phyloP scores from a whole-genome alignment of 2,888 invertebrate species.

The Augochlorella aurata region DNA sequence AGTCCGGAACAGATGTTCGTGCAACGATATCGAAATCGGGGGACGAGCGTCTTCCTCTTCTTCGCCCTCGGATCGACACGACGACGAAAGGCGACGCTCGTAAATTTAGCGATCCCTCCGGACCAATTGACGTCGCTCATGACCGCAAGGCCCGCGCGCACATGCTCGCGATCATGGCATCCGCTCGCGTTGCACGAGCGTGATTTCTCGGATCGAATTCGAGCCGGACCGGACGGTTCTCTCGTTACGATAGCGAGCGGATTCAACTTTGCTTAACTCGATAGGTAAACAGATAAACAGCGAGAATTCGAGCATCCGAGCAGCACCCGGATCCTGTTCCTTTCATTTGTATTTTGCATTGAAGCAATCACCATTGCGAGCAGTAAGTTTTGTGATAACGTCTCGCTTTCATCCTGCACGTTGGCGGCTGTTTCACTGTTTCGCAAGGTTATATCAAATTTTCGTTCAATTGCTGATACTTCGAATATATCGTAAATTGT shows the following conservation, averaged over 20 bases:
- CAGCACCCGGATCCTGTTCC: neutral
- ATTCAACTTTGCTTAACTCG: constrained; percentile 2
- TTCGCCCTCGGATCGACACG: neutral
- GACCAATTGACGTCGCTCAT: constrained; percentile 36
- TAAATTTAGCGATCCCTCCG: constrained; percentile 37
- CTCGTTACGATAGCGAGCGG: constrained; percentile 13
- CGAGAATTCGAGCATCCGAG: neutral
- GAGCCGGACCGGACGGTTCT: constrained; percentile 19
- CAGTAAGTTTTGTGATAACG: neutral
- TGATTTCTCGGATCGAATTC: constrained; percentile 44
- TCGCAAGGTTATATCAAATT: no score
- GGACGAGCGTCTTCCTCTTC: neutral
- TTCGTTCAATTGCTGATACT: no score
- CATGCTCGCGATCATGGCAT: neutral
- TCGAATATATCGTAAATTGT: no score
- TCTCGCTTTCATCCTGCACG: neutral
- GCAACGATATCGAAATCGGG: constrained; percentile 44
- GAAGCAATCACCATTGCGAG: neutral
- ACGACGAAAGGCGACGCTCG: constrained; percentile 20
- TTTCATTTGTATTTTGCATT: neutral
- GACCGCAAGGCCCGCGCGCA: constrained; percentile 18
- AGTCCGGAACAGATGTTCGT: constrained; percentile 48
- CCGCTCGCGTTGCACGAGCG: constrained; percentile 15
- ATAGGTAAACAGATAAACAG: constrained; percentile 20
- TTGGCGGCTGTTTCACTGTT: neutral